Evolutionary conservation across 2,113 vertebrate species (phyloP), one percentile per base, ranked within the genome.

Genomic region (Podiceps cristatus): DNA sequence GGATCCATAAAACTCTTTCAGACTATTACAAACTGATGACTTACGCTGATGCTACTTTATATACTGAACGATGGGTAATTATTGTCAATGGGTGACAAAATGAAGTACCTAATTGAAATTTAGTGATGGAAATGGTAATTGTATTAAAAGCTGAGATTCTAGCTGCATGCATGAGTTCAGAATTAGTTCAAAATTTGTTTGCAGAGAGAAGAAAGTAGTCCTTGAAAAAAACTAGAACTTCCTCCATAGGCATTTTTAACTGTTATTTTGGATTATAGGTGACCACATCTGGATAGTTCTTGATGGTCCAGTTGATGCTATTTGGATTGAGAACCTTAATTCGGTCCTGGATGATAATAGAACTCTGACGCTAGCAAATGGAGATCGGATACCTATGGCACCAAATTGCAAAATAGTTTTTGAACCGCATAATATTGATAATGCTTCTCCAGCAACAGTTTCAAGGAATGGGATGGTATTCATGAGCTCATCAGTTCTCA

Each of bases 271-370:
- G 15, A 29, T 81, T 96, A 16, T 93, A 99, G 99, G 99, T 59
- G 99, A 99, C 49, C 99, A 99, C 88, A 99, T 99, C 86, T 99
- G 99, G 99, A 99, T 99, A 79, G 99, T 99, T 83, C 98, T 99
- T 90, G 99, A 99, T 97, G 99, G 99, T 56, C 99, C 99, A 24
- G 99, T 99, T 18, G 99, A 99, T 86, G 99, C 99, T 53, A 99
- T 99, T 97, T 99, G 99, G 99, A 99, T 99, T 93, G 99, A 99
- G 97, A 99, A 99, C 86, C 98, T 99, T 45, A 99, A 99, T 97
- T 99, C 99, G 1, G 99, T 99, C 76, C 97, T 99, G 96, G 99
- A 99, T 87, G 99, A 99, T 96, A 99, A 99, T 95, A 99, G 98
- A 98, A 99, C 99, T 19, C 98, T 99, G 15, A 99, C 99, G 0